Evolutionary conservation across 2,888 invertebrate genomes (phyloP).

Genomic region (Chymomyza fuscimana): DNA sequence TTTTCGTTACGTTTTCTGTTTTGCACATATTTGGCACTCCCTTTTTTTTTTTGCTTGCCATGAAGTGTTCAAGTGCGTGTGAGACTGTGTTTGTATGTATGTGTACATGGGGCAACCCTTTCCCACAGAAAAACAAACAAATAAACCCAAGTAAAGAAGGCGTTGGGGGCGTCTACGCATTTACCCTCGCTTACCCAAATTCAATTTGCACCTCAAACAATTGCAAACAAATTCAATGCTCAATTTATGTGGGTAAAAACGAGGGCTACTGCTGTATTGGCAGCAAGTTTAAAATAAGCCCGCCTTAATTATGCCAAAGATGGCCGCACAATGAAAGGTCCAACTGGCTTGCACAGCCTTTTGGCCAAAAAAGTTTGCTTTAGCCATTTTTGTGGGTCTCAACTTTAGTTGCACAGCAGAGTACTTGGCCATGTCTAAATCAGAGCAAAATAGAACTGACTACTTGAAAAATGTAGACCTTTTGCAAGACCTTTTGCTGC

Average conservation of each 20-base stretch:
- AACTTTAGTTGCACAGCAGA: conserved; percentile 36
- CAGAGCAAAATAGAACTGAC: conserved; percentile 22
- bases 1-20: not conserved
- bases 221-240: conserved; percentile 45
- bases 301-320: conserved; percentile 51
- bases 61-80: conserved; percentile 1
- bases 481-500: conserved; percentile 9
- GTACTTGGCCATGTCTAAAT: not conserved
- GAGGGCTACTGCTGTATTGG: conserved; percentile 37
- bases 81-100: not conserved
- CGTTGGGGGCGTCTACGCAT: not conserved
- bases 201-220: conserved; percentile 20
- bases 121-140: not conserved
- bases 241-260: conserved; percentile 39
- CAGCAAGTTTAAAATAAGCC: conserved; percentile 59
- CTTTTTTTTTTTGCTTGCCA: not conserved
- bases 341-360: conserved; percentile 9
- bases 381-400: conserved; percentile 31
- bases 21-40: not conserved
- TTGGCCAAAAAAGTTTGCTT: conserved; percentile 7
- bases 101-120: not conserved
- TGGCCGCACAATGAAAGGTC: conserved; percentile 15
- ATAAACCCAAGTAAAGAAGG: not conserved
- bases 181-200: not conserved
- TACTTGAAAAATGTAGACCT: conserved; percentile 37